Conservation (phyloP, 2,888 invertebrate species). For the Nephrotoma flavescens region DNA sequence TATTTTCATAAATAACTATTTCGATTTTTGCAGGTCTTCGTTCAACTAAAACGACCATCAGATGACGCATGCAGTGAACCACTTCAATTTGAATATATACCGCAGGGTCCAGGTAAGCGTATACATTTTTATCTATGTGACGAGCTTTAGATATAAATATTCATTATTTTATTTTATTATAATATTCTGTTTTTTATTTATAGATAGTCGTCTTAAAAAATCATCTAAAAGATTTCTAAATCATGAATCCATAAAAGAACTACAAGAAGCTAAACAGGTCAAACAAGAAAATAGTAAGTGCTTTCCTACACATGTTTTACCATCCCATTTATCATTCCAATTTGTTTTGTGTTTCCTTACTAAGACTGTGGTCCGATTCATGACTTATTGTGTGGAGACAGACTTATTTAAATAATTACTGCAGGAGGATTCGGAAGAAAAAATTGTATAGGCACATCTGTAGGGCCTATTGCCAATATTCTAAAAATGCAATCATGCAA, state of each 20-base stretch:
- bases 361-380: no score
- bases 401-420: background rate
- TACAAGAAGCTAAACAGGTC: background rate
- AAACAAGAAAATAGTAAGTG: conserved; percentile 1
- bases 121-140: conserved; percentile 53
- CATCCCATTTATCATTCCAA: background rate
- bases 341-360: no score
- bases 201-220: background rate
- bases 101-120: conserved; percentile 59
- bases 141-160: conserved; percentile 42
- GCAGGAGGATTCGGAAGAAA: no score
- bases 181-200: background rate
- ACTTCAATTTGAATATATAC: conserved; percentile 71
- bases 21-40: conserved; percentile 41
- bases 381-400: no score
- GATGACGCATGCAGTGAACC: conserved; percentile 74
- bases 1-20: background rate
- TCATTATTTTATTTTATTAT: no score
- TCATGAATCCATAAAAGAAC: background rate
- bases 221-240: background rate
- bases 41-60: conserved; percentile 71
- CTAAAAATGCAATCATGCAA: no score
- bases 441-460: no score
- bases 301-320: background rate
- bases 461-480: no score